Percentiles rank a stretch among this genome's conserved stretches.
These are phyloP conservation scores for Apotomis betuletana DNA, from an alignment of 2,888 invertebrate genomes.

Conservation along the genomic window DNA sequence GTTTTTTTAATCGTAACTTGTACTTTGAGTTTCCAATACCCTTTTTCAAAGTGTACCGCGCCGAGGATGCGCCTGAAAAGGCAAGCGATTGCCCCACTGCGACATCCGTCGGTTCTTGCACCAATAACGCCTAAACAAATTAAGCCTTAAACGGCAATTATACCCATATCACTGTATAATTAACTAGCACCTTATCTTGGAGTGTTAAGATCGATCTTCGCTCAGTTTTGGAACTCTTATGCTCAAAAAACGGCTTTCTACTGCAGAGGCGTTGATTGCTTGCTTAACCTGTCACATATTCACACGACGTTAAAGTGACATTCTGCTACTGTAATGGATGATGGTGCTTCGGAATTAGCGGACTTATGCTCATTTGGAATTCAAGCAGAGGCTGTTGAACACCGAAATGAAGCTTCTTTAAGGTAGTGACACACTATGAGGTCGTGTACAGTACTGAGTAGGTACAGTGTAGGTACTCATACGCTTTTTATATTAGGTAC, in stretches of 20 bases:
- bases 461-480: too few relatives aligned
- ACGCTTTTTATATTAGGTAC: too few relatives aligned
- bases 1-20: slow-evolving; percentile 7
- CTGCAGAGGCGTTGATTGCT: slow-evolving; percentile 40
- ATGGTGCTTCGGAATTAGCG: not conserved
- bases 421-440: not conserved
- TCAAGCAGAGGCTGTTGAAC: not conserved
- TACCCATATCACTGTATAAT: slow-evolving; percentile 28
- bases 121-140: slow-evolving; percentile 50
- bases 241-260: slow-evolving; percentile 32
- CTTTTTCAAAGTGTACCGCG: slow-evolving; percentile 6
- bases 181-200: slow-evolving; percentile 4
- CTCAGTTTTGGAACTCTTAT: not conserved
- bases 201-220: slow-evolving; percentile 5
- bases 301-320: slow-evolving; percentile 14
- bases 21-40: slow-evolving; percentile 27
- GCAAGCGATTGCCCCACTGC: slow-evolving; percentile 44
- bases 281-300: slow-evolving; percentile 36
- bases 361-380: not conserved
- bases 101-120: slow-evolving; percentile 48
- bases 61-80: slow-evolving; percentile 44
- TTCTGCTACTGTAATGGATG: not conserved
- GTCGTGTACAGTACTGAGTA: too few relatives aligned
- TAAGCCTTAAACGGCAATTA: slow-evolving; percentile 51
- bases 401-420: not conserved